A percentile compares a stretch with the other conserved stretches of the same genome.
These are phyloP conservation scores for Thymelicus lineola DNA, from an alignment of 2,888 invertebrate species.

Conservation along the genomic window DNA sequence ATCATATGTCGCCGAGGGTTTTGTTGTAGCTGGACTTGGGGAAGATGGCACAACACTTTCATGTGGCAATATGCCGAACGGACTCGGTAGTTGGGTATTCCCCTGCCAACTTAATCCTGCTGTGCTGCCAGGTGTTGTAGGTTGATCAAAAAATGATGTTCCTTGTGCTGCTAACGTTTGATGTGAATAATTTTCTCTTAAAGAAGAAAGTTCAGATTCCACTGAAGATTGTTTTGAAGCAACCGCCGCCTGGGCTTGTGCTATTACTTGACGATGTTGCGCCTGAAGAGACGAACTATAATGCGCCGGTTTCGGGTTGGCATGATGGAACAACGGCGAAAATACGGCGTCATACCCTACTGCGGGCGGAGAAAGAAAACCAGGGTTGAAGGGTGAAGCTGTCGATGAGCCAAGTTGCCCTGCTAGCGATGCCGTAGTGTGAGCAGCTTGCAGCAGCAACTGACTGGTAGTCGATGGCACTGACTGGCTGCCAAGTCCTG, in stretches of 20 bases:
- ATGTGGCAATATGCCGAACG: constrained; percentile 91
- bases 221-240: constrained; percentile 84
- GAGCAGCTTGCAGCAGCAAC: constrained; percentile 87
- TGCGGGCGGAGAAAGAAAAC: constrained; percentile 90
- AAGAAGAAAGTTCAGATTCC: constrained; percentile 83
- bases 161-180: constrained; percentile 86
- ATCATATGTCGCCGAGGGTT: constrained; percentile 86
- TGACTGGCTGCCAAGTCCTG: constrained; percentile 80
- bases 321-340: constrained; percentile 92
- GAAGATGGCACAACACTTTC: constrained; percentile 90
- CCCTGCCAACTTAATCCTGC: constrained; percentile 90
- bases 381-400: constrained; percentile 88
- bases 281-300: constrained; percentile 87
- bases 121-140: constrained; percentile 79
- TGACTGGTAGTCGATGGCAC: constrained; percentile 88
- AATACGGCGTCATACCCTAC: constrained; percentile 93
- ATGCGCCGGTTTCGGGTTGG: constrained; percentile 90
- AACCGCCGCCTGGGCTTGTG: constrained; percentile 82
- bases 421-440: constrained; percentile 86
- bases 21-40: constrained; percentile 86
- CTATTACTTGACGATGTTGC: constrained; percentile 89
- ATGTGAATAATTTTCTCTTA: constrained; percentile 87
- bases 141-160: constrained; percentile 88
- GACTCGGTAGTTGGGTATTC: constrained; percentile 88
- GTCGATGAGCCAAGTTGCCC: constrained; percentile 86